Evolutionary conservation across 1,140 invertebrate species (phyloP), one percentile per base, ranked within the genome.

Genomic region (Plutomurus gul): DNA sequence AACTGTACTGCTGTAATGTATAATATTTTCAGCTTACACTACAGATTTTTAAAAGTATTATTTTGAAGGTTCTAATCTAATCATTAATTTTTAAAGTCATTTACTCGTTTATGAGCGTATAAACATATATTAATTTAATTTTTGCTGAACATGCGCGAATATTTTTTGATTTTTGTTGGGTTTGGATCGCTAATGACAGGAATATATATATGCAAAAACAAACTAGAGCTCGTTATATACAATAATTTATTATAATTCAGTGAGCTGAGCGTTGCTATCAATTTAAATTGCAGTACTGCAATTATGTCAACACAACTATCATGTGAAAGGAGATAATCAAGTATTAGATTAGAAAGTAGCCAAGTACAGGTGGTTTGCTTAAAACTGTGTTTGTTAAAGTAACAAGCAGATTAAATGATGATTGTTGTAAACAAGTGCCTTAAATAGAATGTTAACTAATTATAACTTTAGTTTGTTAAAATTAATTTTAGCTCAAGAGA

Each of bases 391-490:
- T 65, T 33, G n/a, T 33, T 30, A 33, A 65, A 25, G 16, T 65
- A n/a, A n/a, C 36, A 33, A 33, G 36, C 56, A 33, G 27, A 65
- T 27, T 33, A 33, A 30, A 65, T 13, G 56, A 43, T 43, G n/a
- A 65, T 65, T 65, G 46, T 49, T 49, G 56, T 30, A 65, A 65
- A 65, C 56, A 65, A 65, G 56, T 65, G 56, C 56, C 56, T 65
- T 65, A 65, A 65, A 33, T 51, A 51, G 20, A 51, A n/a, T n/a
- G n/a, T n/a, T n/a, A n/a, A n/a, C n/a, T n/a, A n/a, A n/a, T n/a
- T n/a, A n/a, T n/a, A n/a, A n/a, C n/a, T n/a, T 51, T 22, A 22
- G 47, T 51, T 51, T 18, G 47, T 22, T 25, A 22, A 51, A 22
- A 46, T 47, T 11, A 22, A 18, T 51, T 27, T 30, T 65, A 30